Evolutionary conservation across 2,113 vertebrate genomes (phyloP).

Genomic region (Engystomops pustulosus): DNA sequence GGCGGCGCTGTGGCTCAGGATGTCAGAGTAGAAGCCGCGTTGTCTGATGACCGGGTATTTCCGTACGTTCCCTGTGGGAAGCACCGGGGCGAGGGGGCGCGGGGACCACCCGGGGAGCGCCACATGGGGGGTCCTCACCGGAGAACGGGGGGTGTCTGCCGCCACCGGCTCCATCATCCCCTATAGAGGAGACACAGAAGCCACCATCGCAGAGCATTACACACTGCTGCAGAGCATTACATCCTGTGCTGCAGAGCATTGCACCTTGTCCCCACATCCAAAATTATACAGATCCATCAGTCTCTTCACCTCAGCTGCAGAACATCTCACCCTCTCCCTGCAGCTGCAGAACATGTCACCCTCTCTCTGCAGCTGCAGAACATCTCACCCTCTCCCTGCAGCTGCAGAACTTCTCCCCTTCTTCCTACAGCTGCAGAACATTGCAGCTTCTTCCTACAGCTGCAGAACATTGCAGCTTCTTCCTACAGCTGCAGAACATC

Average conservation of each 20-base stretch:
- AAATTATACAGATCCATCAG: too few relatives aligned
- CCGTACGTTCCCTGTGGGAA: slow-evolving; percentile 45
- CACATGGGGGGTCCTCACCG: slow-evolving; percentile 18
- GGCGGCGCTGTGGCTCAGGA: slow-evolving; percentile 66
- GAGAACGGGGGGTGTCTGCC: slow-evolving; percentile 48
- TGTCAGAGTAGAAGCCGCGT: slow-evolving; percentile 73
- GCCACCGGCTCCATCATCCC: slow-evolving; percentile 65
- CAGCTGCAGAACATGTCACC: background rate
- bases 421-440: background rate
- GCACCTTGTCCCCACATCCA: background rate
- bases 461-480: background rate
- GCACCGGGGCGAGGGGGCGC: background rate
- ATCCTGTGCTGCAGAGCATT: background rate
- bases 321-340: background rate
- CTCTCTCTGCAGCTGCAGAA: background rate
- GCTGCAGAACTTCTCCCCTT: background rate
- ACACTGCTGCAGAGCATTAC: background rate
- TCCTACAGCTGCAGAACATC: background rate
- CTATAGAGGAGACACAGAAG: slow-evolving; percentile 3
- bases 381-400: background rate
- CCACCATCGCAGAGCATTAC: background rate
- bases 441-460: background rate
- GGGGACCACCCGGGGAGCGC: background rate
- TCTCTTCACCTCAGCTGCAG: background rate
- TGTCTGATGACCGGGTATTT: slow-evolving; percentile 67